Conservation (phyloP, 2,888 invertebrate genomes). For the Drosophila differens region DNA sequence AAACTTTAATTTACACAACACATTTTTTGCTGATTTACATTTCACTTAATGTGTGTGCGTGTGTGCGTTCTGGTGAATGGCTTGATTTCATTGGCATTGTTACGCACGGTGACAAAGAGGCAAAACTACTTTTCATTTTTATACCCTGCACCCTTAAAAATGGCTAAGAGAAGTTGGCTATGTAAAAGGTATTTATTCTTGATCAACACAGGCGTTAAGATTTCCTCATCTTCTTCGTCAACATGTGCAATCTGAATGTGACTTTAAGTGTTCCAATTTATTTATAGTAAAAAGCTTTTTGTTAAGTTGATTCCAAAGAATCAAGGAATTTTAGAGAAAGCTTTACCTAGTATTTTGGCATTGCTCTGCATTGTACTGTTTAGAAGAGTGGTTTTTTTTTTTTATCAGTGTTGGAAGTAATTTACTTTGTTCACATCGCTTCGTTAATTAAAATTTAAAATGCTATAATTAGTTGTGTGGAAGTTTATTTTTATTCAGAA, state of each 20-base stretch:
- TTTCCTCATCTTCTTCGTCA: background rate
- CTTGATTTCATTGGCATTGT: slow-evolving; percentile 60
- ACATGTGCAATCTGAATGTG: background rate
- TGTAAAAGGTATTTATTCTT: background rate
- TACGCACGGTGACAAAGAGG: slow-evolving; percentile 14
- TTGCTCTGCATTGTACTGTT: background rate
- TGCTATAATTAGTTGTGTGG: background rate
- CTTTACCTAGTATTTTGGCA: background rate
- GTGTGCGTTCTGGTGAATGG: slow-evolving; percentile 20
- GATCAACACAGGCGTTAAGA: background rate
- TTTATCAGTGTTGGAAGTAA: background rate
- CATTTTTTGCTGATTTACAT: slow-evolving; percentile 32
- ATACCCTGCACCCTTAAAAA: background rate
- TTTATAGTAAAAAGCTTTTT: background rate
- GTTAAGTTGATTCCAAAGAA: background rate
- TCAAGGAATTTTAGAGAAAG: background rate
- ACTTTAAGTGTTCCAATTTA: background rate
- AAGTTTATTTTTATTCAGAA: background rate
- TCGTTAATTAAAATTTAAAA: background rate
- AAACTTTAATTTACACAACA: slow-evolving; percentile 45
- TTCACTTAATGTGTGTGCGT: slow-evolving; percentile 13
- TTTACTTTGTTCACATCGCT: background rate
- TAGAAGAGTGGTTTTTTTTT: background rate
- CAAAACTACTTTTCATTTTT: slow-evolving; percentile 9
- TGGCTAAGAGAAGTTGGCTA: background rate